Evolutionary conservation across 2,113 vertebrate genomes (phyloP).

Genomic region (Forbesichthys agassizii): DNA sequence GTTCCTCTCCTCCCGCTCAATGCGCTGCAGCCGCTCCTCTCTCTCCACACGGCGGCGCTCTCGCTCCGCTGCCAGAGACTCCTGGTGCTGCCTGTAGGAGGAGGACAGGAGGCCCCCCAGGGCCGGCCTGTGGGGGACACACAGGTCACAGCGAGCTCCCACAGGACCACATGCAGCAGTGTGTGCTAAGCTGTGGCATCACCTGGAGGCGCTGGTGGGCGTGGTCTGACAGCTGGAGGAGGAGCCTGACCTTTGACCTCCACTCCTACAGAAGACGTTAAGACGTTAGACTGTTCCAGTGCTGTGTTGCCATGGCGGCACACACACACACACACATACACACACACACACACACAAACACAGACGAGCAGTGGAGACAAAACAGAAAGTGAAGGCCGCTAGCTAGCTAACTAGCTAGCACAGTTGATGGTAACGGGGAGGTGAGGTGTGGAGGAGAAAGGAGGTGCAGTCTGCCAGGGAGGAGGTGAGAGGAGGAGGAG

Average conservation of each 20-base stretch:
- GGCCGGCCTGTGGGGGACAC: slow-evolving; percentile 74
- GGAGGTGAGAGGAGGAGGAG: background rate
- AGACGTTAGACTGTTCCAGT: background rate
- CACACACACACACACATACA: no score
- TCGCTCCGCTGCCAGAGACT: slow-evolving; percentile 92
- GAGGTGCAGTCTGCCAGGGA: background rate
- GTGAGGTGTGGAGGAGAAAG: background rate
- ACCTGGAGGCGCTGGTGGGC: slow-evolving; percentile 61
- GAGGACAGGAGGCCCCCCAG: slow-evolving; percentile 90
- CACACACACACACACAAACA: no score
- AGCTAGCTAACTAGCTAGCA: no score
- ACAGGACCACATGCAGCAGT: background rate
- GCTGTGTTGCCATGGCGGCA: no score
- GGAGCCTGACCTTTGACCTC: slow-evolving; percentile 39
- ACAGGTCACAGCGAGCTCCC: no score
- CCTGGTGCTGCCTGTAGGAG: slow-evolving; percentile 94
- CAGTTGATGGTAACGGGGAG: no score
- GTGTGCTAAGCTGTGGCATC: slow-evolving; percentile 13
- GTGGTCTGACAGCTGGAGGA: slow-evolving; percentile 49
- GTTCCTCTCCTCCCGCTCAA: slow-evolving; percentile 95
- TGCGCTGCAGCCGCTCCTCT: slow-evolving; percentile 91
- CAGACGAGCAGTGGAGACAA: no score
- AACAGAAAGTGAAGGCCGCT: no score
- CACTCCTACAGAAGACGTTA: slow-evolving; percentile 72
- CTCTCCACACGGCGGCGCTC: slow-evolving; percentile 90